These are phyloP conservation scores for Eupleurogrammus muticus DNA, from an alignment of 2,797 vertebrate genomes.

Conservation along the genomic window DNA sequence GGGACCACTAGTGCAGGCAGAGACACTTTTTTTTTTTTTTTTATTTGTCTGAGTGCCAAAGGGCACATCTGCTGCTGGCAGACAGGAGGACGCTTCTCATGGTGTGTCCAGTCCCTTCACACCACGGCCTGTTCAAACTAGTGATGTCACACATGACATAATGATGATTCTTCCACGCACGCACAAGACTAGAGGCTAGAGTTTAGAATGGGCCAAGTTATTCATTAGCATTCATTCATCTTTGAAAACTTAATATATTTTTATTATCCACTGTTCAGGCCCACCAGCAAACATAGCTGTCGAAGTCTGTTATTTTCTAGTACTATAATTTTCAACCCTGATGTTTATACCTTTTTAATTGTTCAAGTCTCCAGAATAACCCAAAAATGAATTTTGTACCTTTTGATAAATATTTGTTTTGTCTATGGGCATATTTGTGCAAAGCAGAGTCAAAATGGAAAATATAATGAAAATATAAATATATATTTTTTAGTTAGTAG, in stretches of 20 bases:
- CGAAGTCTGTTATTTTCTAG: too few species aligned
- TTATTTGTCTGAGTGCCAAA: slow-evolving; percentile 73
- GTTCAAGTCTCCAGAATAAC: too few species aligned
- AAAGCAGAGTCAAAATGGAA: too few species aligned
- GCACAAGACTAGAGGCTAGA: background rate
- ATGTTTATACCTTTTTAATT: too few species aligned
- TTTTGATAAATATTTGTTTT: too few species aligned
- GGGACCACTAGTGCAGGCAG: slow-evolving; percentile 54
- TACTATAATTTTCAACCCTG: too few species aligned
- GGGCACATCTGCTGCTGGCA: slow-evolving; percentile 76
- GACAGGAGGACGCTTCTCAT: slow-evolving; percentile 52
- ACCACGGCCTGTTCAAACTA: slow-evolving; percentile 29
- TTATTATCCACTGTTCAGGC: too few species aligned
- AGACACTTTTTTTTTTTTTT: slow-evolving; percentile 64
- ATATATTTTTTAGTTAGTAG: too few species aligned
- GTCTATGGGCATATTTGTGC: too few species aligned
- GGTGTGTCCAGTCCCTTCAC: slow-evolving; percentile 46
- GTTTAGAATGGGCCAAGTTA: background rate
- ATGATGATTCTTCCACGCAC: background rate
- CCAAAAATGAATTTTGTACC: too few species aligned
- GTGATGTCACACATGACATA: slow-evolving; percentile 2
- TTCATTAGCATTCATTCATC: background rate
- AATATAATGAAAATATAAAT: too few species aligned
- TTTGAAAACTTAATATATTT: background rate
- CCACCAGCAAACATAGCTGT: too few species aligned